Conservation (phyloP, 1,140 invertebrate species). For the Psix sp. region DNA sequence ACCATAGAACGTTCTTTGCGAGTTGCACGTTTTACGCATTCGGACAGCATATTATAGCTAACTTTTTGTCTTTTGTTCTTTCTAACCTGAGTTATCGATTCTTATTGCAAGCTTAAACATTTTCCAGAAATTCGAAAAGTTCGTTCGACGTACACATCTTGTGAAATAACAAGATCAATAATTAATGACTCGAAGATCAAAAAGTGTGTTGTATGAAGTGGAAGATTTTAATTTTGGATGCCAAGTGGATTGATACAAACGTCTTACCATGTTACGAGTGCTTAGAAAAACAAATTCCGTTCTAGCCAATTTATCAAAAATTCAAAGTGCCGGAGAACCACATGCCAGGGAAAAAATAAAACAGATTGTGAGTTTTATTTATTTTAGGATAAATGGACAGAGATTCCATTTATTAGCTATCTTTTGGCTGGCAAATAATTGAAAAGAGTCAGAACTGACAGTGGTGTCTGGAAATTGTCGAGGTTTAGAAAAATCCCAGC, state of each 20-base stretch:
- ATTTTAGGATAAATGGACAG: slow-evolving; percentile 37
- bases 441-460: slow-evolving; percentile 24
- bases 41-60: slow-evolving; percentile 45
- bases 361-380: slow-evolving; percentile 30
- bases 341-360: slow-evolving; percentile 36
- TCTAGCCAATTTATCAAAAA: slow-evolving; percentile 26
- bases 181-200: too few relatives aligned
- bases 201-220: too few relatives aligned
- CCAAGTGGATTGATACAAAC: slow-evolving; percentile 3
- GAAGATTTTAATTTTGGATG: slow-evolving; percentile 13
- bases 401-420: slow-evolving; percentile 34
- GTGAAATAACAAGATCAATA: background rate
- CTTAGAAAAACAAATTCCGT: slow-evolving; percentile 24
- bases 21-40: slow-evolving; percentile 55
- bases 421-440: slow-evolving; percentile 33
- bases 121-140: background rate
- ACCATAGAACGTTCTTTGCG: slow-evolving; percentile 55
- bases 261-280: slow-evolving; percentile 15
- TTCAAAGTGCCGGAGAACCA: slow-evolving; percentile 25
- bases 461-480: slow-evolving; percentile 41
- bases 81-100: slow-evolving; percentile 9
- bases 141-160: background rate
- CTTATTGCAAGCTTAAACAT: slow-evolving; percentile 15
- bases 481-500: slow-evolving; percentile 31
- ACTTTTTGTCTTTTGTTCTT: slow-evolving; percentile 11